A percentile compares a stretch with the other conserved stretches of the same genome.
Conservation (phyloP, 2,888 invertebrate genomes). For the Lochmaea capreae region DNA sequence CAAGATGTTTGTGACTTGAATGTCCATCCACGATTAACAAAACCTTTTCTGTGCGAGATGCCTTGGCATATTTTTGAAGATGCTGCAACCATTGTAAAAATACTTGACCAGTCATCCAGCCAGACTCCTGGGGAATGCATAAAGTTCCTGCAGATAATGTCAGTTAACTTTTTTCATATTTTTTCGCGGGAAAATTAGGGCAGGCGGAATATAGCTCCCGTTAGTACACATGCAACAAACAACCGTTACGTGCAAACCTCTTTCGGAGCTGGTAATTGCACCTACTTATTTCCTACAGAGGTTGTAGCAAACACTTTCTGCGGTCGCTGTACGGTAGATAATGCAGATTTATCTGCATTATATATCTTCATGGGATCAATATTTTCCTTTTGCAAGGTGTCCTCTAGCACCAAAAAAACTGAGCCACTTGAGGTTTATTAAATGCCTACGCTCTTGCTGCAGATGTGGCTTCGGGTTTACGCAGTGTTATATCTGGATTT, state of each 20-base stretch:
- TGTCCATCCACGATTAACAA: no score
- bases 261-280: no score
- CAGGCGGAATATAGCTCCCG: no score
- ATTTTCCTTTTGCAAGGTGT: neutral
- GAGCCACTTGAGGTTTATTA: slow-evolving; percentile 20
- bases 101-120: slow-evolving; percentile 30
- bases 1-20: no score
- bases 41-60: no score
- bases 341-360: slow-evolving; percentile 32
- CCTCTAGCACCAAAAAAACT: slow-evolving; percentile 18
- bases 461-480: slow-evolving; percentile 30
- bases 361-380: slow-evolving; percentile 20
- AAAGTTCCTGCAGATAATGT: slow-evolving; percentile 28
- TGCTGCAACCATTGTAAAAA: slow-evolving; percentile 10
- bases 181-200: no score
- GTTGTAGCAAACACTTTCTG: no score
- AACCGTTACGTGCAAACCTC: no score
- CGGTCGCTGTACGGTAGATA: slow-evolving; percentile 36
- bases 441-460: neutral
- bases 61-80: neutral
- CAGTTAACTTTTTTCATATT: neutral
- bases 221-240: no score
- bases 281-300: no score
- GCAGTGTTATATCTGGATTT: no score
- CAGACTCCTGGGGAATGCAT: slow-evolving; percentile 16